Conservation (phyloP, 1,140 invertebrate genomes). For the Colletes gigas region DNA sequence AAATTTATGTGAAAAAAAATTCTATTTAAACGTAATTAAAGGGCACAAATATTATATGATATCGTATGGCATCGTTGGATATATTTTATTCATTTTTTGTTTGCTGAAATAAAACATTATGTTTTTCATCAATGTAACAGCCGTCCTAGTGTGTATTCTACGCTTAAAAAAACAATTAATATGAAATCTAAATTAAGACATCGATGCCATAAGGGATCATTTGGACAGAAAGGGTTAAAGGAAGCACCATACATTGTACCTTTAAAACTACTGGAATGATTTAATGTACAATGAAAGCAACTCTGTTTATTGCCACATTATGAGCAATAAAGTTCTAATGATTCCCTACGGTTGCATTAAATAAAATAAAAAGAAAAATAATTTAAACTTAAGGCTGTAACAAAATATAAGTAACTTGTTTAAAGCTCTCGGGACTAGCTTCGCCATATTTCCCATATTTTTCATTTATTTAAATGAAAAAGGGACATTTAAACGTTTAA, state of each 20-base stretch:
- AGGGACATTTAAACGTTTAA: background rate
- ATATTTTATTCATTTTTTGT: no score
- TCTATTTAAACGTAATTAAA: no score
- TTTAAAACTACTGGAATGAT: conserved; percentile 34
- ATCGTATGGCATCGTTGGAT: no score
- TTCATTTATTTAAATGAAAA: background rate
- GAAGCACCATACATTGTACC: background rate
- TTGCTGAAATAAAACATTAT: no score
- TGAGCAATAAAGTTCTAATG: conserved; percentile 40
- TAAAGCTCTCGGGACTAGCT: conserved; percentile 38
- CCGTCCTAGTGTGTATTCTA: no score
- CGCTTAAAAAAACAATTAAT: no score
- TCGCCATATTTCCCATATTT: background rate
- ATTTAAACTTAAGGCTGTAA: background rate
- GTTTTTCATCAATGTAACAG: no score
- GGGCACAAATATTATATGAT: no score
- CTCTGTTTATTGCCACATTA: conserved; percentile 38
- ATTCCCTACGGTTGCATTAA: background rate
- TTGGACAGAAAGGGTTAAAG: background rate
- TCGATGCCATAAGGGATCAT: no score
- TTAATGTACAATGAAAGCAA: conserved; percentile 25
- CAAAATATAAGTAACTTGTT: conserved; percentile 14
- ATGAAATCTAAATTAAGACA: no score
- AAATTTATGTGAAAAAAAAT: no score
- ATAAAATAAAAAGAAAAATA: background rate